Conservation (phyloP, 2,797 vertebrate genomes). For the Pipistrellus nathusii region DNA sequence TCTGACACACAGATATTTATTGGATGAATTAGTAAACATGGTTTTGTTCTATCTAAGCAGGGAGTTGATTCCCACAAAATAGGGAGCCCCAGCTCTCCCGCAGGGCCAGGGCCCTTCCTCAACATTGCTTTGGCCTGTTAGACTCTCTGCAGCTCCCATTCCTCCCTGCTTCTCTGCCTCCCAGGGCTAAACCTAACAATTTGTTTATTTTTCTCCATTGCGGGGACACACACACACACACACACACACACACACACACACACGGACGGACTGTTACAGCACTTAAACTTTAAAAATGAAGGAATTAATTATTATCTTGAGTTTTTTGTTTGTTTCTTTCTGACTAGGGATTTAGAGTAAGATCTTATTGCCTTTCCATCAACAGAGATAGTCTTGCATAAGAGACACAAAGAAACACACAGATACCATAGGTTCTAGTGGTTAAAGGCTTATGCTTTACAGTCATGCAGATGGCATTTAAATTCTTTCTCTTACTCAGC, state of each 20-base stretch:
- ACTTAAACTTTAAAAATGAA: slow-evolving; percentile 66
- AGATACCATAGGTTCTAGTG: neutral
- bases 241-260: no score
- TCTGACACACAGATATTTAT: neutral
- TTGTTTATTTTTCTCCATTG: neutral
- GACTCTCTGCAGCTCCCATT: neutral
- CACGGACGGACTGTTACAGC: neutral
- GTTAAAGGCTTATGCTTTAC: neutral
- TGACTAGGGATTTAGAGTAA: slow-evolving; percentile 24
- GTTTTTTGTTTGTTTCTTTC: slow-evolving; percentile 61
- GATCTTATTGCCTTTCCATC: slow-evolving; percentile 13
- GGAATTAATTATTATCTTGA: slow-evolving; percentile 59
- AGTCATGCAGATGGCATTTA: neutral
- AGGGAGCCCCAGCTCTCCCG: neutral
- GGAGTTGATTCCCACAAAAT: neutral
- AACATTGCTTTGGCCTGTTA: neutral
- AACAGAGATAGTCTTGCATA: neutral
- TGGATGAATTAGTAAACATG: neutral
- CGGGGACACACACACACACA: no score
- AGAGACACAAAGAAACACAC: neutral
- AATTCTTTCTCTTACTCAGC: neutral
- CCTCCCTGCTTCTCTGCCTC: neutral
- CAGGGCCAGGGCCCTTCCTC: neutral
- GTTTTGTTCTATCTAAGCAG: neutral
- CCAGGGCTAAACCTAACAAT: neutral